Evolutionary conservation across 1,140 invertebrate species (phyloP).

Genomic region (Ganaspis sp.): DNA sequence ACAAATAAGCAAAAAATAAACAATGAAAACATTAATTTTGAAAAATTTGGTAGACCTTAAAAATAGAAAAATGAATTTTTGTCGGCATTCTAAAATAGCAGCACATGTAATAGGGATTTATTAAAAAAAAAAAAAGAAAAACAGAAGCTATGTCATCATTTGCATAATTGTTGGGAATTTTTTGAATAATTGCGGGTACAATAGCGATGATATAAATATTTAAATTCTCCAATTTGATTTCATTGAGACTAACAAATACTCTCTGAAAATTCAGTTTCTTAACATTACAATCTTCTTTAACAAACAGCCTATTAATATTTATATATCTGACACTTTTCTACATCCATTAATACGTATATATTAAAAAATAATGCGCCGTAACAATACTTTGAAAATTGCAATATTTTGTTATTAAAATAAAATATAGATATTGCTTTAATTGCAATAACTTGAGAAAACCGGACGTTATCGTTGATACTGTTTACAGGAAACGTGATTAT

Average conservation of each 20-base stretch:
- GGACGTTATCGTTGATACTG: conserved; percentile 8
- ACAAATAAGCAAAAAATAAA: no score
- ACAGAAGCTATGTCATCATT: conserved; percentile 3
- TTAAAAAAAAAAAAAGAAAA: no score
- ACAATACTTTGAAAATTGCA: neutral
- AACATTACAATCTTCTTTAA: conserved; percentile 1
- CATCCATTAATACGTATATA: conserved; percentile 5
- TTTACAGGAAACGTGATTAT: conserved; percentile 6
- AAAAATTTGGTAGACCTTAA: neutral
- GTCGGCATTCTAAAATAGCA: neutral
- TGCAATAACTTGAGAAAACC: conserved; percentile 13
- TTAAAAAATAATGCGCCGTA: neutral
- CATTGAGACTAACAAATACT: neutral
- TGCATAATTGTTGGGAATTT: neutral
- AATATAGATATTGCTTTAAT: conserved; percentile 1
- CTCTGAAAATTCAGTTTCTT: neutral
- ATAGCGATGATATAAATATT: neutral
- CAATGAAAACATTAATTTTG: neutral
- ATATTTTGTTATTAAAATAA: conserved; percentile 8
- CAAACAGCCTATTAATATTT: neutral
- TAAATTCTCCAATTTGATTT: neutral
- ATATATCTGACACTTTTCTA: neutral
- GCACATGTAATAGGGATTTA: neutral
- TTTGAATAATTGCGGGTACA: neutral
- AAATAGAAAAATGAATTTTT: neutral